These are phyloP conservation scores for Antechinus stuartii DNA, from an alignment of 2,113 vertebrate genomes.

Conservation along the genomic window DNA sequence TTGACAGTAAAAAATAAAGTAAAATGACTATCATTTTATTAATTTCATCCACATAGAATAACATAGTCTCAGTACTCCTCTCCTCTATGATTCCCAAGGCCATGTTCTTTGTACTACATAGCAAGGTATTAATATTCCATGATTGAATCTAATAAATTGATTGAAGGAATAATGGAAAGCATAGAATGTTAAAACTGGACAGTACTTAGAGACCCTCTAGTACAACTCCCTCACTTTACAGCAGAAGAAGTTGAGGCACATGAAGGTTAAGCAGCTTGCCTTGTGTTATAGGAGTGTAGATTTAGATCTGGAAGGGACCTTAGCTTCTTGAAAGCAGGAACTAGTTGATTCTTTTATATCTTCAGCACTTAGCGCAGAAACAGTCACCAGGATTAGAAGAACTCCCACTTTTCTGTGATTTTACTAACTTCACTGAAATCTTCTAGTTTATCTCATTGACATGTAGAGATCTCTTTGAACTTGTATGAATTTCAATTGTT, in stretches of 20 bases:
- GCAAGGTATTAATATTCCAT: not conserved
- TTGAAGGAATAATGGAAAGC: not conserved
- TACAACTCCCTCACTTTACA: not conserved
- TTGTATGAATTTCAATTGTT: slow-evolving; percentile 26
- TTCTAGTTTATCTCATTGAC: not conserved
- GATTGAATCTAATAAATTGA: not conserved
- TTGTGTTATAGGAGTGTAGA: not conserved
- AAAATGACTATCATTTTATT: not conserved
- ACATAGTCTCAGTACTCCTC: not conserved
- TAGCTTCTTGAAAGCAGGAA: not conserved
- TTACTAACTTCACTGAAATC: not conserved
- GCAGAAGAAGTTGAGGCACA: not conserved
- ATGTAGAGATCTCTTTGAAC: not conserved
- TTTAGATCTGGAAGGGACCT: not conserved
- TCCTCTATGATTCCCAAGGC: not conserved
- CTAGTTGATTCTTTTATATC: not conserved
- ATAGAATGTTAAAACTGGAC: not conserved
- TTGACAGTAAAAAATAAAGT: not conserved
- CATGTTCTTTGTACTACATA: not conserved
- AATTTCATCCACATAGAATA: not conserved
- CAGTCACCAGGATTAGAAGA: not conserved
- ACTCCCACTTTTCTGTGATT: not conserved
- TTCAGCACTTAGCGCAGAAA: not conserved
- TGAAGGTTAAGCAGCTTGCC: not conserved
- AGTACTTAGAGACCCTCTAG: not conserved